phyloP scores from a whole-genome alignment of 2,888 invertebrate genomes.

The Dryobotodes eremita region DNA sequence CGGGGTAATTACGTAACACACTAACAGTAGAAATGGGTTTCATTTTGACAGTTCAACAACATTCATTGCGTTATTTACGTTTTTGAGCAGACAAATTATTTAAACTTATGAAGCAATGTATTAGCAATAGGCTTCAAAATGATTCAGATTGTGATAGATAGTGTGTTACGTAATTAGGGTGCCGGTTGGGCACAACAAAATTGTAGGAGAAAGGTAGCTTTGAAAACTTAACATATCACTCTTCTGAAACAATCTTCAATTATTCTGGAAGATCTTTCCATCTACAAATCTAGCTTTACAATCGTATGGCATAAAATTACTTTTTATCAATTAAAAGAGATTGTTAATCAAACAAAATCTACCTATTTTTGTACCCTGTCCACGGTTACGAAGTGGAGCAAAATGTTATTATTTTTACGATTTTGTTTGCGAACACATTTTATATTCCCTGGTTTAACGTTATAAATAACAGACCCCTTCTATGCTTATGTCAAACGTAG shows the following conservation, averaged over 20 bases:
- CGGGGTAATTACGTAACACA: no score
- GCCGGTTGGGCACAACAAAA: background rate
- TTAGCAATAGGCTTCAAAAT: no score
- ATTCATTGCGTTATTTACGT: no score
- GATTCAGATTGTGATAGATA: no score
- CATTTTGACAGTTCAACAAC: no score
- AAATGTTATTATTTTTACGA: slow-evolving; percentile 28
- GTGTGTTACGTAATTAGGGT: no score
- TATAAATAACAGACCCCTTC: background rate
- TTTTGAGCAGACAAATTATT: no score
- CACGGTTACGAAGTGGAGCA: slow-evolving; percentile 2
- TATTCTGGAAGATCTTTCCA: background rate
- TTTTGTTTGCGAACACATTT: slow-evolving; percentile 36
- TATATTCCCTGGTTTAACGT: slow-evolving; percentile 16
- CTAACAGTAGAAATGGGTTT: no score
- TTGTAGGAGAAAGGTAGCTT: background rate
- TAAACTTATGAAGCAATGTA: no score
- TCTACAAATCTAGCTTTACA: background rate
- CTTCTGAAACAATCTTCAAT: background rate
- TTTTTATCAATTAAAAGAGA: slow-evolving; percentile 1
- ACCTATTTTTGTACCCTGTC: background rate
- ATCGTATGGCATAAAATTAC: background rate
- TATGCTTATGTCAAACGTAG: background rate
- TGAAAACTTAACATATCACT: background rate
- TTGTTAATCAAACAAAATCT: background rate